phyloP scores from a whole-genome alignment of 2,888 invertebrate genomes.

The Serripes groenlandicus region DNA sequence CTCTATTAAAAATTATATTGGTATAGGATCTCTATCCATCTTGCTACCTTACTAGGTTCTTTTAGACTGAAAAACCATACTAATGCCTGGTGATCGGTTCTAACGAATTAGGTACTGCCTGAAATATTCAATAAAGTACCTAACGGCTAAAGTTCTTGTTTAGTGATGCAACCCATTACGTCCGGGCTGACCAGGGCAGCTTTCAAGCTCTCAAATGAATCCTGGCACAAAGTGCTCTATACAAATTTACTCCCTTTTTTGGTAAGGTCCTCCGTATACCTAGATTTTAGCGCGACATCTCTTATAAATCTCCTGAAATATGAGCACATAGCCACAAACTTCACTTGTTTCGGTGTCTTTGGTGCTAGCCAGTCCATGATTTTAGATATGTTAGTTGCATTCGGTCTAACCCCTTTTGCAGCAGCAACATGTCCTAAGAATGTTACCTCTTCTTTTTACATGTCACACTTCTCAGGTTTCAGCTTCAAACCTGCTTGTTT shows the following conservation, averaged over 20 bases:
- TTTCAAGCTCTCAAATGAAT: conserved; percentile 40
- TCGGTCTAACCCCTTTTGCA: conserved; percentile 1
- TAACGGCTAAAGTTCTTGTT: conserved; percentile 34
- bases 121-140: conserved; percentile 34
- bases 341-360: background rate
- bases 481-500: conserved; percentile 45
- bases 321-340: background rate
- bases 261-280: conserved; percentile 23
- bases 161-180: conserved; percentile 45
- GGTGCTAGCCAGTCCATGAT: conserved; percentile 11
- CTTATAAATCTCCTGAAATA: conserved; percentile 17
- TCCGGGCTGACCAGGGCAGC: conserved; percentile 35
- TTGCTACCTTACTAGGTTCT: conserved; percentile 33
- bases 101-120: conserved; percentile 30
- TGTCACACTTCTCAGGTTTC: conserved; percentile 6
- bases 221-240: conserved; percentile 6
- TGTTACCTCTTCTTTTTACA: background rate
- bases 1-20: conserved; percentile 33
- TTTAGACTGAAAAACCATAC: conserved; percentile 25
- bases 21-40: conserved; percentile 27
- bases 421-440: background rate
- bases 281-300: conserved; percentile 11
- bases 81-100: conserved; percentile 34
- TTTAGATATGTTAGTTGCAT: background rate
- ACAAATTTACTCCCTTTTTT: conserved; percentile 16